Base-by-base conservation (phyloP, 1,140 invertebrate genomes). In the Drosophila bocqueti region DNA sequence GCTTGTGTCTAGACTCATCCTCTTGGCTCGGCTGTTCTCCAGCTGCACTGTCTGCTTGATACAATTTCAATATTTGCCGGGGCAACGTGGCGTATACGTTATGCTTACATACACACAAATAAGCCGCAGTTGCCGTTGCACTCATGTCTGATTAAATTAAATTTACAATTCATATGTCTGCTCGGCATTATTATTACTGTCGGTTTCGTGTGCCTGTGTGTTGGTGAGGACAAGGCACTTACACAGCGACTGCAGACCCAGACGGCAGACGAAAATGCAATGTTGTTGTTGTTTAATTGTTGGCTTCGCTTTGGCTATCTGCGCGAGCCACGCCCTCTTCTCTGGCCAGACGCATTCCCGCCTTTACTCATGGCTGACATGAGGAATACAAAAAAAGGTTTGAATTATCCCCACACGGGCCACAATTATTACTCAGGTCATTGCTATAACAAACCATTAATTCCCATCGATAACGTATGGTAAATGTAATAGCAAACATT, bases 61-160 rank as follows among this genome's bases (percentile, higher is more conserved):
- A 59, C 63, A 55, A 68, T 78, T 81, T 81, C 81, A 74, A 84
- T 84, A 89, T 81, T 78, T 78, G 74, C 59, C 49, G 46, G 84
- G 47, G 40, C 76, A 74, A 75, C 73, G 59, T 75, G 72, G 73
- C 68, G 74, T 79, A 81, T 83, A 73, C 77, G 66, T 60, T 71
- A 68, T 80, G 79, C 79, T 67, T 45, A 79, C 26, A 68, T 57
- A 67, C 50, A 76, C 50, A 66, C 68, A 66, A 73, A 74, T 69
- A 66, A 26, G 62, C 42, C 59, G 59, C 76, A 50, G 57, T 69
- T 78, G 61, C 67, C 59, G 69, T 69, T 84, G 81, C 84, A 90
- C 85, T 84, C 75, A 79, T 68, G 79, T 76, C 75, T 90, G 79
- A 84, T 89, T 90, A 82, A 90, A 90, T 90, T 90, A 82, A 90